Evolutionary conservation across 2,113 vertebrate species (phyloP).

Genomic region (Syngnathus scovelli): DNA sequence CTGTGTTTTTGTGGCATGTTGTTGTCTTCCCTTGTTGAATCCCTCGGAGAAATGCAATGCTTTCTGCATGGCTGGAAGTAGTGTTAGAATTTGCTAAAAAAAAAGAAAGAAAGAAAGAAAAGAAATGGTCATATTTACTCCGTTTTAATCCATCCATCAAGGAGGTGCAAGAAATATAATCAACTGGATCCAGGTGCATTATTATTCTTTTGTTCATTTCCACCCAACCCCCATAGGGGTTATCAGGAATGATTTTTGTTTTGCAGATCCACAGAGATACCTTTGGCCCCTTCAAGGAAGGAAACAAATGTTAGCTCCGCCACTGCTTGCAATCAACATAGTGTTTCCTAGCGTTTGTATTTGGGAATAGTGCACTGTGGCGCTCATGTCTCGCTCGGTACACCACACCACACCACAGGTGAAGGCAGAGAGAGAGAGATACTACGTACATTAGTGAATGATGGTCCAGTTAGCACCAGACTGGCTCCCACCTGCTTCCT

Average conservation of each 20-base stretch:
- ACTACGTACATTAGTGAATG: constrained; percentile 25
- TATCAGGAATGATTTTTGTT: too few relatives aligned
- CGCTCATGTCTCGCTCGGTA: not conserved
- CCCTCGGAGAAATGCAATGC: not conserved
- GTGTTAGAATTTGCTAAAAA: not conserved
- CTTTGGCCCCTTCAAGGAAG: too few relatives aligned
- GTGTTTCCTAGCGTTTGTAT: too few relatives aligned
- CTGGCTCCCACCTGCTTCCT: constrained; percentile 21
- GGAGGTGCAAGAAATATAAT: too few relatives aligned
- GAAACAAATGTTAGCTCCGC: too few relatives aligned
- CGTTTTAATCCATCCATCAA: too few relatives aligned
- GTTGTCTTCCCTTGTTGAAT: not conserved
- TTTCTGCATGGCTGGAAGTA: not conserved
- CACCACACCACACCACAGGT: constrained; percentile 11
- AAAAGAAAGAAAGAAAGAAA: too few relatives aligned
- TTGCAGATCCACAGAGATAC: too few relatives aligned
- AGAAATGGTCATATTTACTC: too few relatives aligned
- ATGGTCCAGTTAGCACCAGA: constrained; percentile 28
- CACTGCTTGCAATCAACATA: not conserved
- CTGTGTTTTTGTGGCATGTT: not conserved
- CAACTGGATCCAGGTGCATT: too few relatives aligned
- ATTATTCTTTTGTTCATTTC: too few relatives aligned
- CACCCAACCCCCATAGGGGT: too few relatives aligned
- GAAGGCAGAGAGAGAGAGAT: constrained; percentile 1
- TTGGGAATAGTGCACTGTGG: not conserved